A percentile compares a stretch with the other conserved stretches of the same genome.
Conservation (phyloP, 2,888 invertebrate species). For the Lampropteryx suffumata region DNA sequence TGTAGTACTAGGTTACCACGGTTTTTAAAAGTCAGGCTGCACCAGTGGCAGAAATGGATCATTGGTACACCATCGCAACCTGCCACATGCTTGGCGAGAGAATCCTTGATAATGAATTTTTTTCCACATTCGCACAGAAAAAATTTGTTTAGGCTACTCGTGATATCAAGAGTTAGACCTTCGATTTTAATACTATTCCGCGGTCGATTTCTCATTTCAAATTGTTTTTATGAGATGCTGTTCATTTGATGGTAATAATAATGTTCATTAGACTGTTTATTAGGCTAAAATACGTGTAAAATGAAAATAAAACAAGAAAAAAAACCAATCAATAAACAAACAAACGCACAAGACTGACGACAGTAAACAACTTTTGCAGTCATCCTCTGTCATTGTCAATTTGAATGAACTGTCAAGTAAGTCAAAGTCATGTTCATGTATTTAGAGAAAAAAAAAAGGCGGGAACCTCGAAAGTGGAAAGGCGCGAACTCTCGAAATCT, state of each 20-base stretch:
- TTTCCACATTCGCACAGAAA: slow-evolving; percentile 28
- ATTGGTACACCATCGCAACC: slow-evolving; percentile 7
- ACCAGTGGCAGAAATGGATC: slow-evolving; percentile 37
- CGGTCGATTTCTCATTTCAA: slow-evolving; percentile 18
- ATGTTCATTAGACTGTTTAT: neutral
- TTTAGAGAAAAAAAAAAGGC: no score
- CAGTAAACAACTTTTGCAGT: no score
- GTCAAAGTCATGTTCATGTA: no score
- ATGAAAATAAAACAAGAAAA: no score
- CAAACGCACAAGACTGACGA: no score
- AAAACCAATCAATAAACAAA: no score
- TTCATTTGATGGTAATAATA: neutral
- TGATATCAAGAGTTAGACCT: slow-evolving; percentile 20
- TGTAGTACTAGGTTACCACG: slow-evolving; percentile 42
- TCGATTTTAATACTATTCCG: slow-evolving; percentile 15
- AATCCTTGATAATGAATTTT: slow-evolving; percentile 18
- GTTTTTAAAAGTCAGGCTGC: slow-evolving; percentile 41
- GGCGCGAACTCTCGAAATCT: no score
- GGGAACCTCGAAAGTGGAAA: no score
- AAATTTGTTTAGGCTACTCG: slow-evolving; percentile 35
- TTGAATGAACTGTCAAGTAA: no score
- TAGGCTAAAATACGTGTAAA: no score
- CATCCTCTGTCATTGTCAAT: no score
- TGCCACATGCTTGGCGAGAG: slow-evolving; percentile 16
- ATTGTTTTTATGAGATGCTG: neutral